Evolutionary conservation across 2,888 invertebrate species (phyloP).

Genomic region (Cyrtodaria siliqua): DNA sequence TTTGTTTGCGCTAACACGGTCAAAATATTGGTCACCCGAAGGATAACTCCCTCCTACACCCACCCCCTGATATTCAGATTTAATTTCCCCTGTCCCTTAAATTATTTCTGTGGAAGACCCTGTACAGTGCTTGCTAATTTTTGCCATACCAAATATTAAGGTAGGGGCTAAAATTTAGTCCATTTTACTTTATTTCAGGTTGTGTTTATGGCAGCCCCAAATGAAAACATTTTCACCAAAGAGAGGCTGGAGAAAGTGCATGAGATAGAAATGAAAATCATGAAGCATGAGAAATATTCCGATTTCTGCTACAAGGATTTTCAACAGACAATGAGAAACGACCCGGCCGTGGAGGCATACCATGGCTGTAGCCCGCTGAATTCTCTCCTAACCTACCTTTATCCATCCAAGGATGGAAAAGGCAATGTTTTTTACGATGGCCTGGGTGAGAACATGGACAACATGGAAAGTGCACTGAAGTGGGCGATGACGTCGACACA

Average conservation of each 20-base stretch:
- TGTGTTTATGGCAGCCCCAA: constrained; percentile 77
- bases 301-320: constrained; percentile 80
- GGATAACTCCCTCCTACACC: too few relatives aligned
- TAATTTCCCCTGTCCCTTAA: too few relatives aligned
- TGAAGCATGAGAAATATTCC: constrained; percentile 71
- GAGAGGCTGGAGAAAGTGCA: constrained; percentile 77
- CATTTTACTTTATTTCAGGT: constrained; percentile 66
- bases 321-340: constrained; percentile 32
- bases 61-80: too few relatives aligned
- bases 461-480: constrained; percentile 78
- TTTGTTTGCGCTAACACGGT: too few relatives aligned
- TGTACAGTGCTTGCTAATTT: too few relatives aligned
- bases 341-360: constrained; percentile 69
- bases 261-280: constrained; percentile 77
- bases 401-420: constrained; percentile 72
- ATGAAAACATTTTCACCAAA: constrained; percentile 80
- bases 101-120: too few relatives aligned
- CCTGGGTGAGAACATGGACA: constrained; percentile 75
- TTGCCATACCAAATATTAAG: too few relatives aligned
- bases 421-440: constrained; percentile 78
- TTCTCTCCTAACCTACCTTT: constrained; percentile 82
- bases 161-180: too few relatives aligned
- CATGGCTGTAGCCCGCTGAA: constrained; percentile 81
- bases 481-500: constrained; percentile 79
- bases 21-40: too few relatives aligned